Percentiles rank a stretch among this genome's conserved stretches.
Conservation (phyloP, 2,113 vertebrate genomes). For the Candoia aspera region DNA sequence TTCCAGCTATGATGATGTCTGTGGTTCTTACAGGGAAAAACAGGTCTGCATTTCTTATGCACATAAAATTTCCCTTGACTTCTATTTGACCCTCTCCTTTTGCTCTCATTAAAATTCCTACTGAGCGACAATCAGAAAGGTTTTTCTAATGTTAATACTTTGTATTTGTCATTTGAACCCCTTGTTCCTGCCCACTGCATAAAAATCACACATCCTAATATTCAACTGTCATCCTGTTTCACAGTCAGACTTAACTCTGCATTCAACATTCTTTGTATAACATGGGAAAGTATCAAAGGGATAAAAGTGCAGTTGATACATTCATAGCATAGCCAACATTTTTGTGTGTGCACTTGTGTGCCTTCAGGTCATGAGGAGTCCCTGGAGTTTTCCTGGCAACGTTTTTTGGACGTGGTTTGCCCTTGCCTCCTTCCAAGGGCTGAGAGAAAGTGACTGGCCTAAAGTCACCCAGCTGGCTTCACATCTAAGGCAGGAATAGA, state of each 20-base stretch:
- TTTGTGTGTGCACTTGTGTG: background rate
- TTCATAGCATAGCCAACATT: background rate
- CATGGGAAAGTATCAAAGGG: background rate
- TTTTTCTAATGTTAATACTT: constrained; percentile 17
- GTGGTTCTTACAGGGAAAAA: background rate
- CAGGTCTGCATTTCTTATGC: background rate
- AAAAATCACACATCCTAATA: background rate
- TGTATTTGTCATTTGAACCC: constrained; percentile 15
- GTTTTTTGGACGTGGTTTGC: background rate
- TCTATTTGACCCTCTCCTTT: background rate
- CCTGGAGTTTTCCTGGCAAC: background rate
- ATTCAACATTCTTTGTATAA: background rate
- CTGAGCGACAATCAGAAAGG: background rate
- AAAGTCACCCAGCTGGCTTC: background rate
- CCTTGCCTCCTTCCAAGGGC: too few species aligned
- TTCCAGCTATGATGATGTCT: background rate
- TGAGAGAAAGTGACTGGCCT: too few species aligned
- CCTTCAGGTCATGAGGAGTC: background rate
- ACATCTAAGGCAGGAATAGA: background rate
- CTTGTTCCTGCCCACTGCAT: constrained; percentile 14
- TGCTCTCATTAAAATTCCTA: constrained; percentile 11
- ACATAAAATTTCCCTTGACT: background rate
- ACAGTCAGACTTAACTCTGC: background rate
- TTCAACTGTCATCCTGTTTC: background rate
- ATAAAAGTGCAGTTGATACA: constrained; percentile 1